Evolutionary conservation across 2,797 vertebrate genomes (phyloP).

Genomic region (Tamandua tetradactyla): DNA sequence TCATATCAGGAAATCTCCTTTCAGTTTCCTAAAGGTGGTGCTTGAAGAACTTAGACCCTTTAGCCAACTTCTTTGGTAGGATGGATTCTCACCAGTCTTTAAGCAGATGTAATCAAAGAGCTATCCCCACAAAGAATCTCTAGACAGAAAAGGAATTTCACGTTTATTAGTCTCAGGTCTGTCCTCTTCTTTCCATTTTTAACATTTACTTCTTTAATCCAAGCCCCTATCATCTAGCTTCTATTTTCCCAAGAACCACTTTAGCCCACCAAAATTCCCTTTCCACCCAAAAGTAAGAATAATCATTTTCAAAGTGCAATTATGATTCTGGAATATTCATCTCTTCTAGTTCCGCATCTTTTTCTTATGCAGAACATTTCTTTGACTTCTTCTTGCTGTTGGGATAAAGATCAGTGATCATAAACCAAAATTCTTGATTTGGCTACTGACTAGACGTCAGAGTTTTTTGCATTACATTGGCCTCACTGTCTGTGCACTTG

Average conservation of each 20-base stretch:
- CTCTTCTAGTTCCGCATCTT: fast-evolving
- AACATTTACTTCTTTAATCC: background rate
- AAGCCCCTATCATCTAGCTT: background rate
- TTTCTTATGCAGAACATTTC: background rate
- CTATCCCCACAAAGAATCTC: background rate
- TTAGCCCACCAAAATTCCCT: background rate
- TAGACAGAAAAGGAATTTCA: background rate
- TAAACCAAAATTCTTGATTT: background rate
- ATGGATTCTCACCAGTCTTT: background rate
- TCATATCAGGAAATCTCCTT: background rate
- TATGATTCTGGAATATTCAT: background rate
- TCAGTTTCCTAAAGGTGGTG: background rate
- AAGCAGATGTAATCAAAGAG: background rate
- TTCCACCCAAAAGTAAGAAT: background rate
- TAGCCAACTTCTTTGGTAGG: background rate
- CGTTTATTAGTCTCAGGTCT: background rate
- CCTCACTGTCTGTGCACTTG: fast-evolving
- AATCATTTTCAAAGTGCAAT: background rate
- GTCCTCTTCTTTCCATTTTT: background rate
- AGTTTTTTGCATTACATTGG: background rate
- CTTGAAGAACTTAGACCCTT: background rate
- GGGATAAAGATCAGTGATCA: background rate
- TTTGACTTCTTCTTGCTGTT: background rate
- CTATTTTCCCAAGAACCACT: background rate
- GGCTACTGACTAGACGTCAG: background rate